Base-by-base conservation (phyloP, 1,140 invertebrate genomes). In the Hycleus cichorii region DNA sequence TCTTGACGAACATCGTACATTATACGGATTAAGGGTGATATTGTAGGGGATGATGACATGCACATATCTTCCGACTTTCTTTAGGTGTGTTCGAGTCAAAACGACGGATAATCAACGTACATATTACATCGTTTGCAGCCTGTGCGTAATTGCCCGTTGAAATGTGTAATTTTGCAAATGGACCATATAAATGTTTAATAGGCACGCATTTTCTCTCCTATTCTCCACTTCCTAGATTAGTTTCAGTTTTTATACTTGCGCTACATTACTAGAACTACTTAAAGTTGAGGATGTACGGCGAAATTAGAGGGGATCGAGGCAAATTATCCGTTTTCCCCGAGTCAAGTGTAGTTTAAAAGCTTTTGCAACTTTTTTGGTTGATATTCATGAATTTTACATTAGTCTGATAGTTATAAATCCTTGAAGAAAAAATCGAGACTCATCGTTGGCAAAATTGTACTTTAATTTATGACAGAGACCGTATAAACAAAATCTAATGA, bases 131-230 rank as follows among this genome's bases (percentile, higher is more conserved):
- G 38, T 59, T 59, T 39, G 51, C 57, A 59, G 57, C 50, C 46
- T 59, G 49, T 46, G 42, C 47, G 46, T 59, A 59, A 59, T 59
- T 59, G 57, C 57, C 52, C 57, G 57, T 59, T 50, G 57, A 59
- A 59, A 59, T 59, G 57, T 59, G 57, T 59, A 59, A 59, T 59
- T 59, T 59, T 59, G 45, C 57, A 59, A 59, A 59, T 59, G 57
- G 57, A 59, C 49, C 57, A 50, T 53, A 59, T 59, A 59, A 59
- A 59, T 59, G 57, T 59, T 59, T 59, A 59, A 59, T 59, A 59
- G 32, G 45, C 27, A 49, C 45, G 57, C 57, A 49, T 59, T 59
- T 49, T 48, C 57, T 50, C 57, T 48, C 54, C 47, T 59, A 39
- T 54, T 47, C 50, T 39, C 40, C 5, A n/a, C 40, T 42, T 42